phyloP scores from a whole-genome alignment of 2,113 vertebrate species.

The Pipa parva region DNA sequence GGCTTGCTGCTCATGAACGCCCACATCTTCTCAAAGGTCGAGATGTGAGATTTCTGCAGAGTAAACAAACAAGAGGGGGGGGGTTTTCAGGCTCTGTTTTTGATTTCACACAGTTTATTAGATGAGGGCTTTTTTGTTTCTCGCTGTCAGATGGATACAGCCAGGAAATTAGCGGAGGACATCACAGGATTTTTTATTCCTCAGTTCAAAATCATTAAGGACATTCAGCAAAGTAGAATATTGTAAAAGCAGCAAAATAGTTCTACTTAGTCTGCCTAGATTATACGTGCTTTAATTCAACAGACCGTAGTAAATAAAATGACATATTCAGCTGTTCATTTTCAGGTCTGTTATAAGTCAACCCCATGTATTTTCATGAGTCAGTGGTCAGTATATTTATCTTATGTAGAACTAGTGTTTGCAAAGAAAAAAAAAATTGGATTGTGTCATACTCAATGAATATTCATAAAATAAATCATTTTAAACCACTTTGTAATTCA shows the following conservation, averaged over 20 bases:
- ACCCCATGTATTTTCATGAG: no score
- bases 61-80: not conserved
- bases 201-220: slow-evolving; percentile 14
- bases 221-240: slow-evolving; percentile 7
- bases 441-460: no score
- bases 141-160: slow-evolving; percentile 26
- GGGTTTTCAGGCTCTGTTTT: slow-evolving; percentile 8
- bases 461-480: no score
- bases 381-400: no score
- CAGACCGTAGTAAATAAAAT: not conserved
- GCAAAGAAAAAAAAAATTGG: no score
- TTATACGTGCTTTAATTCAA: not conserved
- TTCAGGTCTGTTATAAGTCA: no score
- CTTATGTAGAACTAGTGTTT: no score
- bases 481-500: no score
- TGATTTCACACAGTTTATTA: slow-evolving; percentile 23
- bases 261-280: not conserved
- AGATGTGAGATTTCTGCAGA: slow-evolving; percentile 92
- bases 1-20: slow-evolving; percentile 98
- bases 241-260: no score
- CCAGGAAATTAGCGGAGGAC: slow-evolving; percentile 20
- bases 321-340: not conserved
- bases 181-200: slow-evolving; percentile 17
- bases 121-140: slow-evolving; percentile 16
- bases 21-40: slow-evolving; percentile 99